A percentile compares a stretch with the other conserved stretches of the same genome.
These are phyloP conservation scores for Nymphalis io DNA, from an alignment of 1,140 invertebrate genomes.

Conservation along the genomic window DNA sequence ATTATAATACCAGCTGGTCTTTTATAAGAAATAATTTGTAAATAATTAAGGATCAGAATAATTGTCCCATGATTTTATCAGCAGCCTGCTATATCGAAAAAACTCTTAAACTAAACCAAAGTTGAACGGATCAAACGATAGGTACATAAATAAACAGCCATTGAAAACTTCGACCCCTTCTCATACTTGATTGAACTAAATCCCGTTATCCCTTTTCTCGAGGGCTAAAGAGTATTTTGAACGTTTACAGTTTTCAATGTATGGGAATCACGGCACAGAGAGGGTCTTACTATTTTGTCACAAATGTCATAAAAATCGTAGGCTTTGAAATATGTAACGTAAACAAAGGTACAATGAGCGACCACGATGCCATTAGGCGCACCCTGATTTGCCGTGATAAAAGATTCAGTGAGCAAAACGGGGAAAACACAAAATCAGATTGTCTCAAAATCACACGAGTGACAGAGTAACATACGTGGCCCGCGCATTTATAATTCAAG, in stretches of 20 bases:
- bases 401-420: constrained; percentile 75
- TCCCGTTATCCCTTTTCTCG: constrained; percentile 51
- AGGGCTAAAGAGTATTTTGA: constrained; percentile 47
- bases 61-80: constrained; percentile 11
- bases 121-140: constrained; percentile 35
- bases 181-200: constrained; percentile 59
- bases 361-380: constrained; percentile 61
- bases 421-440: constrained; percentile 78
- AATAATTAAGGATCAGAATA: neutral
- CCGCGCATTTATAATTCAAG: constrained; percentile 75
- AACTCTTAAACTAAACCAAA: constrained; percentile 36
- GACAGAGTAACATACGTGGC: constrained; percentile 56
- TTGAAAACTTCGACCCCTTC: constrained; percentile 50
- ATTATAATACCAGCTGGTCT: constrained; percentile 5
- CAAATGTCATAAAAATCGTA: neutral
- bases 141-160: constrained; percentile 52
- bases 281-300: constrained; percentile 1
- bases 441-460: constrained; percentile 78
- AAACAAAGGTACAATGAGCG: constrained; percentile 53
- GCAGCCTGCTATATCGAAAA: constrained; percentile 2
- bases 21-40: constrained; percentile 1
- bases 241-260: constrained; percentile 51
- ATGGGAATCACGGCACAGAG: constrained; percentile 29
- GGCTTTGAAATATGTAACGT: constrained; percentile 6
- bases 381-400: constrained; percentile 65